Percentiles rank a stretch among this genome's conserved stretches.
Conservation (phyloP, 2,797 vertebrate genomes). For the Hyperoplus immaculatus region DNA sequence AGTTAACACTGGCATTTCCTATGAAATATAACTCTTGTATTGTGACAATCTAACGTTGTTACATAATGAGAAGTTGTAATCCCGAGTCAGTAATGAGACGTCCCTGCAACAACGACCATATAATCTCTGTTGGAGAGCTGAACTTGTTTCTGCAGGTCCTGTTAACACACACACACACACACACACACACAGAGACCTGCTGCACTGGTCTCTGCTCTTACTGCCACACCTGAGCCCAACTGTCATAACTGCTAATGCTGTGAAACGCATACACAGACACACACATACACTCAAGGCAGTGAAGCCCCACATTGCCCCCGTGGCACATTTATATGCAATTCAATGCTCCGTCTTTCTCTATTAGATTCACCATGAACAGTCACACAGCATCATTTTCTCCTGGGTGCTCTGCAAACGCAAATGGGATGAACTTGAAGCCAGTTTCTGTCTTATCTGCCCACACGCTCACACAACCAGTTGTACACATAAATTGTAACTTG, state of each 20-base stretch:
- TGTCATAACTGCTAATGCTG: slow-evolving; percentile 32
- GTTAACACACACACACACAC: slow-evolving; percentile 7
- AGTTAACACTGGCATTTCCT: too few relatives aligned
- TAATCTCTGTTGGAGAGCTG: slow-evolving; percentile 8
- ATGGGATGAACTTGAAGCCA: neutral
- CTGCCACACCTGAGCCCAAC: slow-evolving; percentile 66
- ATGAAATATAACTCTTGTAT: neutral
- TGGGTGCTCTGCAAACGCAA: slow-evolving; percentile 29
- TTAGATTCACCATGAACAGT: slow-evolving; percentile 7
- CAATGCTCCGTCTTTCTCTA: slow-evolving; percentile 13
- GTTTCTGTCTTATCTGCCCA: slow-evolving; percentile 12
- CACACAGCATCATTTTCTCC: neutral
- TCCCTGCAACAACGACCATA: slow-evolving; percentile 11
- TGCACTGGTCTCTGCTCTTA: slow-evolving; percentile 53
- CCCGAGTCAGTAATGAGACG: neutral
- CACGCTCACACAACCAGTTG: neutral
- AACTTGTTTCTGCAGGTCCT: slow-evolving; percentile 52
- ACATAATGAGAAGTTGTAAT: slow-evolving; percentile 7
- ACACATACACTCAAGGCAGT: slow-evolving; percentile 9
- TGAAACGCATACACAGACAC: slow-evolving; percentile 25
- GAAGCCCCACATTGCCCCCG: slow-evolving; percentile 11
- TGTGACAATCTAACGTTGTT: neutral
- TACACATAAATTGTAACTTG: slow-evolving; percentile 8
- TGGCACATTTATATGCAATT: slow-evolving; percentile 8
- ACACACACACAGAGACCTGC: slow-evolving; percentile 56